These are phyloP conservation scores for Spheniscus mendiculus DNA, from an alignment of 2,113 vertebrate genomes.

Conservation along the genomic window DNA sequence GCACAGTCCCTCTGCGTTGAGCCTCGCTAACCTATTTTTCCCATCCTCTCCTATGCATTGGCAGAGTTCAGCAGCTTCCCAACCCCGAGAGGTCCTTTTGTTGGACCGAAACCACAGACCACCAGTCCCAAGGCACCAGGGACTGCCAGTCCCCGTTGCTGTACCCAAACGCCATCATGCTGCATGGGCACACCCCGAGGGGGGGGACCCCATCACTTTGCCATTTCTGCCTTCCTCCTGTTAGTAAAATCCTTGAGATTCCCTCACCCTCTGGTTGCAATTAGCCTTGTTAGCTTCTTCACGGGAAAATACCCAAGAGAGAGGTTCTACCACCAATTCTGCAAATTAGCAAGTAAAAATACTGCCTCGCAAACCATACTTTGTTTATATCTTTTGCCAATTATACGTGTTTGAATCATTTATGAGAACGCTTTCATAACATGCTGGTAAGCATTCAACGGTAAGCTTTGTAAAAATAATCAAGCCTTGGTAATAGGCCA, in stretches of 20 bases:
- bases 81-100: background rate
- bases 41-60: background rate
- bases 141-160: background rate
- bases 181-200: accelerated
- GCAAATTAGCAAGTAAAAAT: constrained; percentile 18
- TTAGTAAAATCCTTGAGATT: background rate
- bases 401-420: constrained; percentile 2
- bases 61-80: background rate
- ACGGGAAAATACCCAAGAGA: background rate
- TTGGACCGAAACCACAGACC: background rate
- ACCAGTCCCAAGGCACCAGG: background rate
- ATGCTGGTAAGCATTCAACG: background rate
- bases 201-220: background rate
- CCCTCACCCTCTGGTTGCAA: background rate
- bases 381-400: constrained; percentile 33
- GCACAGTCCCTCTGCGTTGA: background rate
- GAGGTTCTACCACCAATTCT: background rate
- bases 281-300: background rate
- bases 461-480: constrained; percentile 23
- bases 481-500: background rate
- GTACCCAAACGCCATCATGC: background rate
- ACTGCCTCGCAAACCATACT: background rate
- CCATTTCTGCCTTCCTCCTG: background rate
- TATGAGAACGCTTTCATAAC: background rate
- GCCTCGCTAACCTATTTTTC: background rate